Conservation (phyloP, 2,888 invertebrate genomes). For the Yponomeuta evonymella region DNA sequence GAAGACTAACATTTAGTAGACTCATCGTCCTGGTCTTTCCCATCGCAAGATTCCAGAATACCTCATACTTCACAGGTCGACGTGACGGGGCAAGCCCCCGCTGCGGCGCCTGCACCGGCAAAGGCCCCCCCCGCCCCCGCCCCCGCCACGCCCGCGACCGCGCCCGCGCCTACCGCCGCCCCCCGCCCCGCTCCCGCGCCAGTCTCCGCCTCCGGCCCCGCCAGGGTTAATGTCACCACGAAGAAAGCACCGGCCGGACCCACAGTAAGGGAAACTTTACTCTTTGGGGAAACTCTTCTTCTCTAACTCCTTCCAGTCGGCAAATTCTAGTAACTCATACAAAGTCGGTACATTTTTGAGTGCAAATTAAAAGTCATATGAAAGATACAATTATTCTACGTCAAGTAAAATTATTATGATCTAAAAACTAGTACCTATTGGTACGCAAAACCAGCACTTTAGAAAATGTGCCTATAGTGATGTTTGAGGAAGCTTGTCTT, state of each 20-base stretch:
- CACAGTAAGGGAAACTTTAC: neutral
- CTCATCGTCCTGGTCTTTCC: too few species aligned
- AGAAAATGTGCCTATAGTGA: too few species aligned
- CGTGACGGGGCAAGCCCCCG: conserved; percentile 58
- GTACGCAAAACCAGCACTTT: too few species aligned
- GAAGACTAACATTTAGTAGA: too few species aligned
- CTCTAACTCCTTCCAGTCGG: neutral
- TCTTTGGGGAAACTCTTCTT: neutral
- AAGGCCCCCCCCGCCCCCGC: conserved; percentile 44
- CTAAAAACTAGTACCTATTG: too few species aligned
- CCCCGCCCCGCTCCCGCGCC: conserved; percentile 66
- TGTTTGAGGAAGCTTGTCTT: too few species aligned
- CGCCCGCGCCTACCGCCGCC: conserved; percentile 82
- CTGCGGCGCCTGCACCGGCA: conserved; percentile 45
- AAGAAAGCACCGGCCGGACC: neutral
- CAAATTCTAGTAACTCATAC: neutral
- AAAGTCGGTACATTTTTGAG: too few species aligned
- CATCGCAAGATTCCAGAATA: too few species aligned
- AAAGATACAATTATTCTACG: too few species aligned
- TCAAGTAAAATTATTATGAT: too few species aligned
- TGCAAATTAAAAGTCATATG: too few species aligned
- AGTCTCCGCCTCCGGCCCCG: neutral
- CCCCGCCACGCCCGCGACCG: conserved; percentile 56
- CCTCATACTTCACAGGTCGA: conserved; percentile 38
- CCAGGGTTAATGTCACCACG: neutral